phyloP scores from a whole-genome alignment of 2,888 invertebrate species.

The Stenolophus ochropezus region DNA sequence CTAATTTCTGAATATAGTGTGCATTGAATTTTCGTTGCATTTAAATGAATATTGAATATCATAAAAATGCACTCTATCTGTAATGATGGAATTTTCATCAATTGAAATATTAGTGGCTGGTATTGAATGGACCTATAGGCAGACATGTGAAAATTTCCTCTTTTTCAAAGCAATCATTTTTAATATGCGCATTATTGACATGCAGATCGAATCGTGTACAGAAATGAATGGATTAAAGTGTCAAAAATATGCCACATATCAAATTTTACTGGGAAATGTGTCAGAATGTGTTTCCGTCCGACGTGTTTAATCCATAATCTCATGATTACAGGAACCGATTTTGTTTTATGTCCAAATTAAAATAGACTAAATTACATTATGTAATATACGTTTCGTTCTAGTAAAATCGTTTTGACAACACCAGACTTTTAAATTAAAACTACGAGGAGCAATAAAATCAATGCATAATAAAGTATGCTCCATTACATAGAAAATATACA shows the following conservation, averaged over 20 bases:
- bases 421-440: too few relatives aligned
- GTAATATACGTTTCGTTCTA: neutral
- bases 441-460: too few relatives aligned
- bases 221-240: constrained; percentile 22
- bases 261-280: constrained; percentile 9
- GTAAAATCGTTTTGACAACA: too few relatives aligned
- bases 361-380: neutral
- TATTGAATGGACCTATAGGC: neutral
- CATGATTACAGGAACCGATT: neutral
- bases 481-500: too few relatives aligned
- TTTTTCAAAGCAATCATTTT: constrained; percentile 22
- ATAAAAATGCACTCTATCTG: neutral
- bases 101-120: neutral
- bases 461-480: too few relatives aligned
- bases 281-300: neutral
- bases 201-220: constrained; percentile 12
- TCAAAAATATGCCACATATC: constrained; percentile 24
- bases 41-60: too few relatives aligned
- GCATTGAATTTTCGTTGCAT: too few relatives aligned
- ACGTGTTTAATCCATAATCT: constrained; percentile 8
- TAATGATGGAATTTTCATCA: neutral
- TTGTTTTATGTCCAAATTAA: neutral
- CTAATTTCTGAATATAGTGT: too few relatives aligned
- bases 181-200: constrained; percentile 16
- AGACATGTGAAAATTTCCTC: neutral